phyloP scores from a whole-genome alignment of 2,113 vertebrate genomes.

The Sinosuthora webbiana region DNA sequence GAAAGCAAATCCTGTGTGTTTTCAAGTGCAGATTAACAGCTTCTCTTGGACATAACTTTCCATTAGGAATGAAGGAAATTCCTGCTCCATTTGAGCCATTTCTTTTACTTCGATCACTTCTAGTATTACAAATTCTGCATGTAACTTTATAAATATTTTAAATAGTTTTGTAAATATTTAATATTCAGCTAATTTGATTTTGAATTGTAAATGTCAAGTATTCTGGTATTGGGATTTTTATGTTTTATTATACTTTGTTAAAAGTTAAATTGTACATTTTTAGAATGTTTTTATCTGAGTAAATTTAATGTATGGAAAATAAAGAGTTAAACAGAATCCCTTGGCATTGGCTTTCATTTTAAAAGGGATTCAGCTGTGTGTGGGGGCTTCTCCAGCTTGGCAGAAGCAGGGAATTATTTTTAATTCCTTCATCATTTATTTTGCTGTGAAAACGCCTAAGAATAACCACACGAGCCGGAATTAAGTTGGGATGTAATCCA shows the following conservation, averaged over 20 bases:
- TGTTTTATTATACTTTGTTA: constrained; percentile 88
- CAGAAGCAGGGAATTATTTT: not conserved
- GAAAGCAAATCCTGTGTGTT: constrained; percentile 48
- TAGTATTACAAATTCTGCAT: constrained; percentile 81
- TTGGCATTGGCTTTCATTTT: not conserved
- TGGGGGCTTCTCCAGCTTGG: not conserved
- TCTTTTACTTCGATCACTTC: constrained; percentile 74
- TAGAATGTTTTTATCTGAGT: constrained; percentile 87
- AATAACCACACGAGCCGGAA: not conserved
- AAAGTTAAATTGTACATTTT: constrained; percentile 86
- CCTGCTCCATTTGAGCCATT: constrained; percentile 81
- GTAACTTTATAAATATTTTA: constrained; percentile 85
- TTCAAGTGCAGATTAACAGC: constrained; percentile 62
- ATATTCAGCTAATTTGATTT: constrained; percentile 83
- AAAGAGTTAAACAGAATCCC: constrained; percentile 72
- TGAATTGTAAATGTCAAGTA: constrained; percentile 84
- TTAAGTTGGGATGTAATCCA: constrained; percentile 11
- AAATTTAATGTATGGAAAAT: constrained; percentile 87
- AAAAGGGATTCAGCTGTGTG: not conserved
- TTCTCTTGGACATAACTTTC: constrained; percentile 71
- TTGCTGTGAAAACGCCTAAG: not conserved
- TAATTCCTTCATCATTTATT: not conserved
- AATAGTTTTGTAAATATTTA: constrained; percentile 86
- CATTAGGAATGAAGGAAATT: constrained; percentile 79
- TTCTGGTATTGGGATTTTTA: constrained; percentile 84